These are phyloP conservation scores for Ficedula albicollis DNA, from an alignment of 2,797 vertebrate species.

Conservation along the genomic window DNA sequence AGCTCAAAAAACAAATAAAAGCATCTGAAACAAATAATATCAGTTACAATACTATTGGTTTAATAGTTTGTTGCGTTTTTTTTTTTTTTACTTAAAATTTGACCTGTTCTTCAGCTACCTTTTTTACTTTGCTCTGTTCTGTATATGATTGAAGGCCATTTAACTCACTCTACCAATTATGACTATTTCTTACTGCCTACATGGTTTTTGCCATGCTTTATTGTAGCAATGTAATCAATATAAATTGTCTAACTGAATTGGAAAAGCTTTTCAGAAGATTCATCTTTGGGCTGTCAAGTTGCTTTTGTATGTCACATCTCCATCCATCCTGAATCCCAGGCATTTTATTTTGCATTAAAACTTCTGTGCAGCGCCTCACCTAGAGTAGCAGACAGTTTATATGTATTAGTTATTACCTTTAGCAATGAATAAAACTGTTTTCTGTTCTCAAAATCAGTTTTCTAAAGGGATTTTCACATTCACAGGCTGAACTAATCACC, in stretches of 20 bases:
- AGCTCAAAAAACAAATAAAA: not conserved
- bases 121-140: not conserved
- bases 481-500: not conserved
- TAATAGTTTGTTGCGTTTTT: not conserved
- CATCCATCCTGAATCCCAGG: not conserved
- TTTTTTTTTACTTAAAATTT: not conserved
- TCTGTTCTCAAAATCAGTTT: not conserved
- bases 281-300: not conserved
- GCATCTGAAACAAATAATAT: not conserved
- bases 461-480: not conserved
- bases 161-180: not conserved
- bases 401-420: not conserved
- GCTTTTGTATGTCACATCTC: not conserved
- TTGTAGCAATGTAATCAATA: not conserved
- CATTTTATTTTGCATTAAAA: not conserved
- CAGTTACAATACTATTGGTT: not conserved
- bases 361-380: not conserved
- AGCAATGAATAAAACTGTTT: not conserved
- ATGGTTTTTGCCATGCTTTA: not conserved
- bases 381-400: not conserved
- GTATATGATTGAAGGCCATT: not conserved
- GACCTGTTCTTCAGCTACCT: not conserved
- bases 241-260: not conserved
- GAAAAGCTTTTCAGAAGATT: not conserved
- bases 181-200: not conserved